phyloP scores from a whole-genome alignment of 2,113 vertebrate genomes.

The Copsychus sechellarum region DNA sequence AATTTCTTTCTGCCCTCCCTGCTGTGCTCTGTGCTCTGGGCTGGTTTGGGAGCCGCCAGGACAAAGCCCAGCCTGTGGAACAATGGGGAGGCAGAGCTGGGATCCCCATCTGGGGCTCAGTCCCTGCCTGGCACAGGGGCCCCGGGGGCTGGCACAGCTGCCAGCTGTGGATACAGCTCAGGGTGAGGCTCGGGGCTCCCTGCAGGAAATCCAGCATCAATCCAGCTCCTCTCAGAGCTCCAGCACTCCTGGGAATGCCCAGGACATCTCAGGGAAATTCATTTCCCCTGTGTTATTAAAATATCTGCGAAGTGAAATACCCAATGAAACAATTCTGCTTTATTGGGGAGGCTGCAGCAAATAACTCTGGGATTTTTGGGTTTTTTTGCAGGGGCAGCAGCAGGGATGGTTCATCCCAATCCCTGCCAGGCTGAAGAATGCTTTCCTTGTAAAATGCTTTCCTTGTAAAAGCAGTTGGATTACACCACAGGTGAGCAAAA shows the following conservation, averaged over 20 bases:
- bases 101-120: neutral
- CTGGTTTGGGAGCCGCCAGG: neutral
- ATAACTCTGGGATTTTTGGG: neutral
- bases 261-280: neutral
- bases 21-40: neutral
- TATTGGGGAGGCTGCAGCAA: neutral
- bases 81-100: neutral
- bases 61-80: neutral
- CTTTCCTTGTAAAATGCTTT: too few relatives aligned
- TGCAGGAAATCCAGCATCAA: neutral
- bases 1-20: neutral
- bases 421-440: neutral
- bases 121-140: neutral
- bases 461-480: neutral
- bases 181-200: neutral
- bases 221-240: fast-evolving
- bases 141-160: neutral
- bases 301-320: neutral
- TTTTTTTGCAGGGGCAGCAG: neutral
- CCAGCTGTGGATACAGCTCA: too few relatives aligned
- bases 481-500: neutral
- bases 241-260: neutral
- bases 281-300: conserved; percentile 25
- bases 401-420: neutral
- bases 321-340: neutral